These are phyloP conservation scores for Harpagoxenus sublaevis DNA, from an alignment of 2,888 invertebrate genomes.

Conservation along the genomic window DNA sequence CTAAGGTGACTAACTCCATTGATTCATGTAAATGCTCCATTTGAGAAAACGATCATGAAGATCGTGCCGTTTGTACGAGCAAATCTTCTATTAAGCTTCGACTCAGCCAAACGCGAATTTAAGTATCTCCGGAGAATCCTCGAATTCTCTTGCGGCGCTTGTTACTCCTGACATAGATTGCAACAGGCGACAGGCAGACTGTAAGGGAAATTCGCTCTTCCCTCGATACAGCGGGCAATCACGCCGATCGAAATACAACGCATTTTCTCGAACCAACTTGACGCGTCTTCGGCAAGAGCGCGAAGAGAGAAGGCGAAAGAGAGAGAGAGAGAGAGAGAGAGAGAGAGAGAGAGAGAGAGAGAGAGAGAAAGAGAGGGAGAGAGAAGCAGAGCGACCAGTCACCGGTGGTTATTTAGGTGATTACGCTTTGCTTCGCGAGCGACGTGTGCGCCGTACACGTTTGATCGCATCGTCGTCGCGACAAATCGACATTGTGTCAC, in stretches of 20 bases:
- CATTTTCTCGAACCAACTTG: neutral
- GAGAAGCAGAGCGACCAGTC: neutral
- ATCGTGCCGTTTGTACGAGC: neutral
- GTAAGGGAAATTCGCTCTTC: conserved; percentile 8
- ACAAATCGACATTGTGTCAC: conserved; percentile 64
- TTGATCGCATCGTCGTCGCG: conserved; percentile 53
- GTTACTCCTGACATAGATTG: conserved; percentile 26
- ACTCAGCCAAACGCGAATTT: neutral
- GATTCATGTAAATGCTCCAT: conserved; percentile 25
- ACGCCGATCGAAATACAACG: conserved; percentile 10
- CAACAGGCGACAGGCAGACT: conserved; percentile 24
- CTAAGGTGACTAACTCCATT: conserved; percentile 11
- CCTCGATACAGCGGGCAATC: conserved; percentile 17
- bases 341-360: neutral
- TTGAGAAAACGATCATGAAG: conserved; percentile 2
- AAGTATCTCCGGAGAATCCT: neutral
- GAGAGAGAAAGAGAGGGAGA: neutral
- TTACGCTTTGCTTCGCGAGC: conserved; percentile 36
- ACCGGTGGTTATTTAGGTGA: conserved; percentile 39
- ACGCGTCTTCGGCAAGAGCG: neutral
- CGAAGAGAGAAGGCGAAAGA: neutral
- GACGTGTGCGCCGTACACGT: conserved; percentile 30
- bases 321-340: neutral
- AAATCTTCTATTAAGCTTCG: neutral
- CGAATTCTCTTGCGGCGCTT: conserved; percentile 12